Evolutionary conservation across 2,113 vertebrate genomes (phyloP).

Genomic region (Toxotes jaculatrix): DNA sequence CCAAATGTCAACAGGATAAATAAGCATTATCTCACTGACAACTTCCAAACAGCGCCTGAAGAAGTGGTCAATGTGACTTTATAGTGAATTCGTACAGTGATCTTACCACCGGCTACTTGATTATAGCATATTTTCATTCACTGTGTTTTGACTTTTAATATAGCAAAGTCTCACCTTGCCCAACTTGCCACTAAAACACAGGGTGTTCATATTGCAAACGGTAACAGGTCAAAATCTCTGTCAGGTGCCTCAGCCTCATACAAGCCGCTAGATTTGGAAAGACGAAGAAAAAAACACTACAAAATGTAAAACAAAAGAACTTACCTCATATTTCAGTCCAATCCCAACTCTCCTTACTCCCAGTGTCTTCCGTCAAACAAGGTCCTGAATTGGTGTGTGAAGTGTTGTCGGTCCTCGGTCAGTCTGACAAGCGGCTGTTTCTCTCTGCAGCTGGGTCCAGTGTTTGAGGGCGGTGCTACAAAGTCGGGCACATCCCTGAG

Average conservation of each 20-base stretch:
- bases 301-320: not conserved
- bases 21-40: not conserved
- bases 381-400: constrained; percentile 3
- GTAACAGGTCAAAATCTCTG: not conserved
- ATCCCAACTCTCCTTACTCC: not conserved
- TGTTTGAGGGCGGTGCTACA: constrained; percentile 67
- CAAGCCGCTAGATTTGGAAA: not conserved
- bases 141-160: not conserved
- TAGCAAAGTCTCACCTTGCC: not conserved
- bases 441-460: constrained; percentile 20
- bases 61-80: not conserved
- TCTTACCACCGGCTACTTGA: not conserved
- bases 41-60: not conserved
- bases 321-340: constrained; percentile 28
- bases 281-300: not conserved
- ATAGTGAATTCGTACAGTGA: not conserved
- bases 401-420: constrained; percentile 1
- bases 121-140: not conserved
- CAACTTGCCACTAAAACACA: not conserved
- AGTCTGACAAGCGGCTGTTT: constrained; percentile 45
- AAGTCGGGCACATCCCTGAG: constrained; percentile 43
- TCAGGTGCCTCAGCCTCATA: constrained; percentile 49
- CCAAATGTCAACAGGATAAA: not conserved
- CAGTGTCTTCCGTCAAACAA: not conserved
- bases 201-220: not conserved